These are phyloP conservation scores for Hypotaenidia okinawae DNA, from an alignment of 2,797 vertebrate species.

Conservation along the genomic window DNA sequence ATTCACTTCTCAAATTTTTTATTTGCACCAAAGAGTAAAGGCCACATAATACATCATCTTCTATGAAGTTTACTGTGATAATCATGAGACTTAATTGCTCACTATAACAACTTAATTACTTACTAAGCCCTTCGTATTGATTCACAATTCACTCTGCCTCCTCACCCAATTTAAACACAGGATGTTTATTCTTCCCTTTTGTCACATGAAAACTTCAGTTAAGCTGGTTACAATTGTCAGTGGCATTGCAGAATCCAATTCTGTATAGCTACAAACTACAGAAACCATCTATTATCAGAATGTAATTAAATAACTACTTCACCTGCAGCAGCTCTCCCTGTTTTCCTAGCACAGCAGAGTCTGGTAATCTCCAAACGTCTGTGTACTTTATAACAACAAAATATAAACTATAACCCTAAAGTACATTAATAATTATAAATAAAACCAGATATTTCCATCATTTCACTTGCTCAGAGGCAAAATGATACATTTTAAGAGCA, in stretches of 20 bases:
- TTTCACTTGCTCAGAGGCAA: neutral
- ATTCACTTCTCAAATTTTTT: neutral
- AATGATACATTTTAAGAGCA: neutral
- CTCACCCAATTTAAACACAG: neutral
- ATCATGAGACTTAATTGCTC: neutral
- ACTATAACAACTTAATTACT: no score
- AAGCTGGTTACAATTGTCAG: neutral
- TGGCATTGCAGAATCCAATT: neutral
- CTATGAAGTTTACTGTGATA: neutral
- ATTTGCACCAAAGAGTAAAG: neutral
- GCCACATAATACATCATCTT: neutral
- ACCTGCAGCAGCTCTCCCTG: neutral
- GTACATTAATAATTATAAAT: neutral
- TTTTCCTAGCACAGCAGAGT: neutral
- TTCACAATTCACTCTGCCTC: neutral
- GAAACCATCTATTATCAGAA: neutral
- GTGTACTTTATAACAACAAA: neutral
- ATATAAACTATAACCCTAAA: neutral
- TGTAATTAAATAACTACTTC: constrained; percentile 3
- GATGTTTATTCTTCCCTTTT: neutral
- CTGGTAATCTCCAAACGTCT: neutral
- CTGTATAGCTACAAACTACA: neutral
- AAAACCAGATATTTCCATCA: neutral
- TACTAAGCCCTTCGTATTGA: neutral
- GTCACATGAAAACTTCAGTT: neutral